Evolutionary conservation across 1,140 invertebrate genomes (phyloP), one percentile per base, ranked within the genome.

Genomic region (Drosophila busckii): DNA sequence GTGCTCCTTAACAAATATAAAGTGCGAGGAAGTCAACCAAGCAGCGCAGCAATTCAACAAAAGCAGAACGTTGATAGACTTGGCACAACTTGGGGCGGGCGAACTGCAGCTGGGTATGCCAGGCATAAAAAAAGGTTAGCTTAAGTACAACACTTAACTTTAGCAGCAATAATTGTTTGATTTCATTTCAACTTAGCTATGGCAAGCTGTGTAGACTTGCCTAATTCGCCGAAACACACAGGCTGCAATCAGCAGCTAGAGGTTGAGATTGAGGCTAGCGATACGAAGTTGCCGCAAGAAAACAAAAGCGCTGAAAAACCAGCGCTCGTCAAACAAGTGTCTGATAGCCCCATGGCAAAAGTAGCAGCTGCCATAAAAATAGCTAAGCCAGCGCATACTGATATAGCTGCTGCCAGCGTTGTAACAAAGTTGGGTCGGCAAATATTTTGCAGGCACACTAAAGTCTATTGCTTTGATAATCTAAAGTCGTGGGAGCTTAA

Each of bases 401-500:
- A 13, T 1, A 35, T 60, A 4, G 15, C n/a, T n/a, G n/a, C 42
- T 45, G 10, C 29, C 5, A 10, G 2, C n/a, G 22, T 35, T 1
- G 58, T 66, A 26, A 6, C 13, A 5, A 1, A 29, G 12, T 0
- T 45, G 46, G 9, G 31, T 29, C n/a, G n/a, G 3, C 34, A 35
- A 2, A 15, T 73, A 7, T 73, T 55, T 6, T 16, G 45, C 1
- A 52, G 58, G 44, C 13, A 26, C 0, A 50, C 48, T 0, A 56
- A 44, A 7, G 7, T 71, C 0, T 66, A 31, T 6, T 13, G 20
- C 8, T 52, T 71, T 8, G 45, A 54, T 5, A 40, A 29, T 0
- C 26, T 20, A 1, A 45, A 25, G 20, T 12, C 35, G 17, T 73
- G 69, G 53, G 46, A 59, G 12, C 41, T 12, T 6, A 32, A 23